These are phyloP conservation scores for Leucophora obtusa DNA, from an alignment of 2,888 invertebrate species.

Conservation along the genomic window DNA sequence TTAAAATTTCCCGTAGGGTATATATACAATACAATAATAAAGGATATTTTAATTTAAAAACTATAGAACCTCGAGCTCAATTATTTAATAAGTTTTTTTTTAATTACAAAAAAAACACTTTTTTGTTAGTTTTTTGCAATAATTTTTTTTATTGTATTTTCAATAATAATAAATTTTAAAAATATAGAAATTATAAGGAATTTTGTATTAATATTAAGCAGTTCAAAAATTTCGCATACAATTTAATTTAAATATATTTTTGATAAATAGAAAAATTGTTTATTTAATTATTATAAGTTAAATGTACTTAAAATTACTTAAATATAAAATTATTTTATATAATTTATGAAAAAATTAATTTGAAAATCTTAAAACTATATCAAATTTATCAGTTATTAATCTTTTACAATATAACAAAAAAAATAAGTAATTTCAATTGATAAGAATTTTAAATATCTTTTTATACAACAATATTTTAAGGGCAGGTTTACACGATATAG, in stretches of 20 bases:
- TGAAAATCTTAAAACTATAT: neutral
- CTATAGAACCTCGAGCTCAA: no score
- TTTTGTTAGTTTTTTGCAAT: neutral
- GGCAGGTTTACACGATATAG: no score
- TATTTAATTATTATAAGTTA: neutral
- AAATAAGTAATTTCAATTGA: neutral
- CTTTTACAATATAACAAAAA: neutral
- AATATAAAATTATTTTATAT: neutral
- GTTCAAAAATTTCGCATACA: neutral
- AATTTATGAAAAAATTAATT: neutral
- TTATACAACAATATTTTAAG: no score
- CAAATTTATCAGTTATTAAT: neutral
- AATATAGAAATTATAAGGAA: neutral
- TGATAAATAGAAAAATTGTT: neutral
- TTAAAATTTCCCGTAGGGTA: no score
- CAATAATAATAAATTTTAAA: neutral
- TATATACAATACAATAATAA: no score
- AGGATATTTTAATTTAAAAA: no score
- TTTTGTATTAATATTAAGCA: slow-evolving; percentile 22
- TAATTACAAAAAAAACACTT: no score
- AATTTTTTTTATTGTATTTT: neutral
- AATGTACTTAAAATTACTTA: neutral
- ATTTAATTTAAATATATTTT: neutral
- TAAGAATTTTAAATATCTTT: neutral
- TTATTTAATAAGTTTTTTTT: no score